These are phyloP conservation scores for Drosophila barbarae DNA, from an alignment of 2,888 invertebrate species.

Conservation along the genomic window DNA sequence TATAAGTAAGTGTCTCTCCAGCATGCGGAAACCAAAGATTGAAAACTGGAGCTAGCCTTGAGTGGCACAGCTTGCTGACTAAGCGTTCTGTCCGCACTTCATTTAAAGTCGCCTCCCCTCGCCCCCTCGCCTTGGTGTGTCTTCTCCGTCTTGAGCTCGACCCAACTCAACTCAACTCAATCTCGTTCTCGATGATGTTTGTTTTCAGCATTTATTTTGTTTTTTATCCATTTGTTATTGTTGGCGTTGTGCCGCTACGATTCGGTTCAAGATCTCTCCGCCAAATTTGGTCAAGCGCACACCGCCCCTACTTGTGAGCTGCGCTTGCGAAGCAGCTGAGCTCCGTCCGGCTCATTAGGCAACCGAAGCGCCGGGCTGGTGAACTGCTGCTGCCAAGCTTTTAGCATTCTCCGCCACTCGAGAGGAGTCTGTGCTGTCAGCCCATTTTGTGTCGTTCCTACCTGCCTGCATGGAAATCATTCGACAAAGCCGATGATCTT, in stretches of 20 bases:
- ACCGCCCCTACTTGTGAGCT: constrained; percentile 64
- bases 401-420: constrained; percentile 46
- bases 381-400: constrained; percentile 36
- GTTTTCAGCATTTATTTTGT: constrained; percentile 29
- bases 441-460: constrained; percentile 20
- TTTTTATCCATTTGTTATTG: constrained; percentile 26
- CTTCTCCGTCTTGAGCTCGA: constrained; percentile 13
- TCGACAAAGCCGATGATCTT: background rate
- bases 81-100: constrained; percentile 67
- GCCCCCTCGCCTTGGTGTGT: background rate
- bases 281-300: constrained; percentile 71
- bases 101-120: constrained; percentile 33
- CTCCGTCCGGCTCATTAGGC: constrained; percentile 54
- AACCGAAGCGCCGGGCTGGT: constrained; percentile 60
- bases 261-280: constrained; percentile 44
- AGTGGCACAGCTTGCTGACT: constrained; percentile 48
- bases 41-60: constrained; percentile 46
- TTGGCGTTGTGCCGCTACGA: constrained; percentile 44
- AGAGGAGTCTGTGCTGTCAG: constrained; percentile 10
- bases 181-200: constrained; percentile 38
- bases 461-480: background rate
- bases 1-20: constrained; percentile 75
- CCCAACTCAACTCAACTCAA: constrained; percentile 22
- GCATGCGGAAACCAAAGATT: constrained; percentile 29
- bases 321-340: constrained; percentile 11